Conservation (phyloP, 2,888 invertebrate species). For the Diadegma fenestrale region DNA sequence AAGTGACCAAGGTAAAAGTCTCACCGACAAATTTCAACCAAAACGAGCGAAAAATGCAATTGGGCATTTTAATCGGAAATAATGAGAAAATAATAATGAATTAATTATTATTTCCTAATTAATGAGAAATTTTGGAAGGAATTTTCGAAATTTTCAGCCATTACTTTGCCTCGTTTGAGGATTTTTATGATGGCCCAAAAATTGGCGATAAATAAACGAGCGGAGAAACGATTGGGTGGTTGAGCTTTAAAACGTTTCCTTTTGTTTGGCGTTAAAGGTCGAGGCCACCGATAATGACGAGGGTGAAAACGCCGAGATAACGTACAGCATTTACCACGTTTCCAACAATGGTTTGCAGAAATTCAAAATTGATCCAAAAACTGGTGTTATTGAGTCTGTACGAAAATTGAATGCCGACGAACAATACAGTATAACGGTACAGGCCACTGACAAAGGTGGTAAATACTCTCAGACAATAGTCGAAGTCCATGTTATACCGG, state of each 20-base stretch:
- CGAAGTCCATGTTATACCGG: conserved; percentile 93
- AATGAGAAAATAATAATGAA: too few species aligned
- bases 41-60: too few species aligned
- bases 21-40: too few species aligned
- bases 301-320: conserved; percentile 93
- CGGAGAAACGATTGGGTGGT: too few species aligned
- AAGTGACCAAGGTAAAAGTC: conserved; percentile 88
- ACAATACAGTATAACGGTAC: conserved; percentile 94
- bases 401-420: conserved; percentile 94
- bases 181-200: too few species aligned
- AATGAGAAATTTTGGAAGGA: too few species aligned
- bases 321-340: conserved; percentile 95
- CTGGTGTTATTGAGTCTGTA: conserved; percentile 92
- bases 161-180: not conserved
- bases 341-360: conserved; percentile 95
- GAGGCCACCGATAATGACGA: conserved; percentile 94
- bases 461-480: conserved; percentile 94
- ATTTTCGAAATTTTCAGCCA: conserved; percentile 42
- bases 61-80: too few species aligned
- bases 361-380: conserved; percentile 92
- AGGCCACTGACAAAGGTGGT: conserved; percentile 93
- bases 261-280: conserved; percentile 85
- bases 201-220: too few species aligned
- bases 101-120: too few species aligned
- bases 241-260: not conserved